Base-by-base conservation (phyloP, 2,888 invertebrate species). In the Caenorhabditis macrosperma region DNA sequence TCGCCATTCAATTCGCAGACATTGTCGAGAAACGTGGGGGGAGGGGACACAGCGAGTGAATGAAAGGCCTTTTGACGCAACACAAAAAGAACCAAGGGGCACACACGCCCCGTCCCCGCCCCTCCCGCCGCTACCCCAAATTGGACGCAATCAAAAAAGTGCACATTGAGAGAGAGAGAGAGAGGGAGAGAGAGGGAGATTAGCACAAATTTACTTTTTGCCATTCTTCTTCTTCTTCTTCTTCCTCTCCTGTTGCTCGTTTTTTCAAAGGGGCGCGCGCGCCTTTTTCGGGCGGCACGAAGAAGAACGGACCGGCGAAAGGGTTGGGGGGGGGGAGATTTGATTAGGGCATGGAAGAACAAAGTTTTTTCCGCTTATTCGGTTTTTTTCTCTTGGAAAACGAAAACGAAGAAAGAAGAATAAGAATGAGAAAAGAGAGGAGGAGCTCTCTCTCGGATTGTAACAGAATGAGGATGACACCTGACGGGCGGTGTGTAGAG, bases 381-480 rank as follows among this genome's bases (percentile, higher is more conserved):
- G 38, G 15, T 10, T 33, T 10, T 33, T 33, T 33, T 33, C 10
- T 33, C 33, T 33, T 33, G 5, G 33, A 33, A 59, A 59, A 55
- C 30, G 59, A 9, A 50, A 61, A 24, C n/a, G n/a, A n/a, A 78
- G 26, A 48, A 28, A 22, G 46, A 38, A 6, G 35, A 48, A 63
- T 24, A 52, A 59, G 24, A 61, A 46, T 46, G 52, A 22, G 35
- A 41, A 50, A 50, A 44, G 54, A 41, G 54, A 66, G 38, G 38
- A 52, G 64, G 60, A 63, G 33, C 33, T 67, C 66, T 69, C 57
- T 52, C 48, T 33, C 30, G 35, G 64, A 59, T 63, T 61, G 64
- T 64, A 60, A 66, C 66, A 71, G 59, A 52, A 22, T 22, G 46
- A n/a, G 50, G 41, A 68, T 72, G 72, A 72, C 72, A 72, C 63